A percentile compares a stretch with the other conserved stretches of the same genome.
phyloP scores from a whole-genome alignment of 1,140 invertebrate genomes.

The Laupala kohalensis region DNA sequence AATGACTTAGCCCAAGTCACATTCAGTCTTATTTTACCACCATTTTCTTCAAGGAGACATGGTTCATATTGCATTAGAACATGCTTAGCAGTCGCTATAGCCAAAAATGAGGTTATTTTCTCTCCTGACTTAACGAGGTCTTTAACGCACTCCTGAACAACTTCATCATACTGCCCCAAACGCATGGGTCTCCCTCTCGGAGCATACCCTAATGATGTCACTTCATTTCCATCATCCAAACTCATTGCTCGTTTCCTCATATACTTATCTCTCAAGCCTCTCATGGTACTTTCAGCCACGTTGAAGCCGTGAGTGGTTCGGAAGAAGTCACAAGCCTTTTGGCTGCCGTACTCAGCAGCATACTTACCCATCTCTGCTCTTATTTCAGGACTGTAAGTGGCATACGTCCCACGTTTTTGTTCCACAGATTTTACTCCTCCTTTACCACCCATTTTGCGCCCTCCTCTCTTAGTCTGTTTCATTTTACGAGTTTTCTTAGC shows the following conservation, averaged over 20 bases:
- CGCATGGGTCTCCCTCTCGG: constrained; percentile 26
- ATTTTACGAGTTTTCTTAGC: background rate
- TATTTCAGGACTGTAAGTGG: constrained; percentile 27
- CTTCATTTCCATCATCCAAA: constrained; percentile 16
- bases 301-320: constrained; percentile 23
- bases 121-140: constrained; percentile 27
- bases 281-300: constrained; percentile 28
- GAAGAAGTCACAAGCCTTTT: constrained; percentile 26
- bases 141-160: constrained; percentile 28
- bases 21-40: constrained; percentile 27
- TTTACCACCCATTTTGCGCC: background rate
- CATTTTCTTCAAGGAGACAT: constrained; percentile 25
- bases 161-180: constrained; percentile 28
- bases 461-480: background rate
- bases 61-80: constrained; percentile 29
- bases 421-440: background rate
- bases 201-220: constrained; percentile 25
- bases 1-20: constrained; percentile 30
- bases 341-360: constrained; percentile 27
- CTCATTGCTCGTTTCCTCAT: constrained; percentile 22
- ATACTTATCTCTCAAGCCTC: constrained; percentile 28
- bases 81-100: constrained; percentile 28
- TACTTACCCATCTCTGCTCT: constrained; percentile 28
- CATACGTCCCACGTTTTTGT: constrained; percentile 19
- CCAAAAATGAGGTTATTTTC: constrained; percentile 27